Conservation (phyloP, 2,797 vertebrate species). For the Odontamblyopus lacepedii region DNA sequence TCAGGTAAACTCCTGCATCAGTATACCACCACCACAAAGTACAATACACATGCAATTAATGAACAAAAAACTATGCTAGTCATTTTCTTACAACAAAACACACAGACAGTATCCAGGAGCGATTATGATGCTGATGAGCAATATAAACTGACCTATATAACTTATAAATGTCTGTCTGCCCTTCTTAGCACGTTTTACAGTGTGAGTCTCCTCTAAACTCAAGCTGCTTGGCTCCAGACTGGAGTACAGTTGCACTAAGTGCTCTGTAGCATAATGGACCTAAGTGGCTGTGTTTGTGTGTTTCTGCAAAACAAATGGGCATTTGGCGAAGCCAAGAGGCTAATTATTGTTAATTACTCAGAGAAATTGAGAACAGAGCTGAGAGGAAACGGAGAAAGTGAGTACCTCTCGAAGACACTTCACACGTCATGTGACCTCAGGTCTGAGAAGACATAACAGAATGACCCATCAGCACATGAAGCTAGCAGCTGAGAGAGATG, state of each 20-base stretch:
- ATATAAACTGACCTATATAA: not conserved
- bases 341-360: slow-evolving; percentile 75
- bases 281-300: slow-evolving; percentile 43
- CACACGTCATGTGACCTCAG: slow-evolving; percentile 34
- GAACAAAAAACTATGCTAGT: not conserved
- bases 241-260: slow-evolving; percentile 44
- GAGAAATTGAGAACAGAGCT: slow-evolving; percentile 61
- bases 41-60: not conserved
- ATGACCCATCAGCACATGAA: slow-evolving; percentile 35
- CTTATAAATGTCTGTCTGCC: not conserved
- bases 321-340: slow-evolving; percentile 64
- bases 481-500: slow-evolving; percentile 26
- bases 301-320: slow-evolving; percentile 60
- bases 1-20: not conserved
- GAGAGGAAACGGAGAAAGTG: slow-evolving; percentile 59
- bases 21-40: not conserved
- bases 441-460: slow-evolving; percentile 12
- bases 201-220: slow-evolving; percentile 8
- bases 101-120: not conserved
- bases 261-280: slow-evolving; percentile 31
- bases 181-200: not conserved
- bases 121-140: not conserved
- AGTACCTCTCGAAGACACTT: slow-evolving; percentile 44
- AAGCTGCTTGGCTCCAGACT: slow-evolving; percentile 18
- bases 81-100: not conserved